These are phyloP conservation scores for Tenrec ecaudatus DNA, from an alignment of 2,113 vertebrate species.

Conservation along the genomic window DNA sequence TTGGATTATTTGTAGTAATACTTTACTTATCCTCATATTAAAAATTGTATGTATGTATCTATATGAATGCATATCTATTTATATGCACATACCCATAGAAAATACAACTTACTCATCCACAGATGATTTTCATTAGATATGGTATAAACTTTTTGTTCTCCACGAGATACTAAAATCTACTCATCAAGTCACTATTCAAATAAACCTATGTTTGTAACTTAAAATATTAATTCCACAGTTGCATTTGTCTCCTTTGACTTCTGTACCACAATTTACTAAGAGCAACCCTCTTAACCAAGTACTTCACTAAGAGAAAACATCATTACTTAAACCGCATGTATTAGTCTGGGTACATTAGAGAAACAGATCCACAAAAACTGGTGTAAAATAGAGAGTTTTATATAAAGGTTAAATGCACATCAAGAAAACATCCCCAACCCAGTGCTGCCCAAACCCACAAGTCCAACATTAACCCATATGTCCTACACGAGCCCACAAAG, in stretches of 20 bases:
- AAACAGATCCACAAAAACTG: no score
- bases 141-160: neutral
- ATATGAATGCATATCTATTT: neutral
- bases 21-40: no score
- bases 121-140: slow-evolving; percentile 28
- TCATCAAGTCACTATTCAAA: neutral
- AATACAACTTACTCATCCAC: neutral
- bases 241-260: neutral
- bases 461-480: no score
- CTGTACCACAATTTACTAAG: neutral
- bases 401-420: no score
- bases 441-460: no score
- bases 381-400: no score
- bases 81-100: neutral
- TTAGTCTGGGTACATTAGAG: no score
- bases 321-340: neutral
- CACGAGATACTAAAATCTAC: neutral
- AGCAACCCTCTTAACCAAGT: neutral
- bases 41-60: neutral
- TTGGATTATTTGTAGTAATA: no score
- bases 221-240: neutral
- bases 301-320: neutral
- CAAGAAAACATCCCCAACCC: no score
- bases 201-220: neutral
- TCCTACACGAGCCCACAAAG: no score